Conservation (phyloP, 2,797 vertebrate genomes). For the Enteromius thamalakanensis region DNA sequence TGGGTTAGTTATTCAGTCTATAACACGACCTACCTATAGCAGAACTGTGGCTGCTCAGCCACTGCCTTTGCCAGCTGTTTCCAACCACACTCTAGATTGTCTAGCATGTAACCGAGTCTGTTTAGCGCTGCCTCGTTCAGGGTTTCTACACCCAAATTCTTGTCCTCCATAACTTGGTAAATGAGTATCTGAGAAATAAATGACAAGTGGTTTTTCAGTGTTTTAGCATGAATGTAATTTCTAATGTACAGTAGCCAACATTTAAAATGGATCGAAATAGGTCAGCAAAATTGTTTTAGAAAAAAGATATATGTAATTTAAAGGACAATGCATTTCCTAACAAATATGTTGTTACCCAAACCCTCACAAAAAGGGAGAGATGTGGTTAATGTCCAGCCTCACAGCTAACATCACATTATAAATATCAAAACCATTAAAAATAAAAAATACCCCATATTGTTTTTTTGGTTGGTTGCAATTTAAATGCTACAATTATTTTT, state of each 20-base stretch:
- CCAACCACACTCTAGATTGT: conserved; percentile 81
- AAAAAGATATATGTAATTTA: no score
- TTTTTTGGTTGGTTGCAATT: background rate
- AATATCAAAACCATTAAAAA: background rate
- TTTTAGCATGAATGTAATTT: background rate
- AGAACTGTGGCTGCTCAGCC: conserved; percentile 73
- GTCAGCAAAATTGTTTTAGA: no score
- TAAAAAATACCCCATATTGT: background rate
- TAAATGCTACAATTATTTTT: background rate
- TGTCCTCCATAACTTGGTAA: conserved; percentile 68
- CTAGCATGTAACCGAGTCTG: conserved; percentile 78
- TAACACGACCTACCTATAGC: conserved; percentile 76
- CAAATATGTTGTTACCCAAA: background rate
- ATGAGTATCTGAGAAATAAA: background rate
- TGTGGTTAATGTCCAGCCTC: background rate
- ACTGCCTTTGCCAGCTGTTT: conserved; percentile 77
- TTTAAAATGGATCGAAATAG: no score
- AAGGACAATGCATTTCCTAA: no score
- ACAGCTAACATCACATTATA: background rate
- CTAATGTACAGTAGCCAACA: no score
- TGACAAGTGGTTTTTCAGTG: background rate
- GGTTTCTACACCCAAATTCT: conserved; percentile 64
- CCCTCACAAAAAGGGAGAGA: background rate
- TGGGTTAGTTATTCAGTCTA: background rate
- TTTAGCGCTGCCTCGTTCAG: conserved; percentile 69